phyloP scores from a whole-genome alignment of 2,797 vertebrate genomes.

The Rhinogobio ventralis region DNA sequence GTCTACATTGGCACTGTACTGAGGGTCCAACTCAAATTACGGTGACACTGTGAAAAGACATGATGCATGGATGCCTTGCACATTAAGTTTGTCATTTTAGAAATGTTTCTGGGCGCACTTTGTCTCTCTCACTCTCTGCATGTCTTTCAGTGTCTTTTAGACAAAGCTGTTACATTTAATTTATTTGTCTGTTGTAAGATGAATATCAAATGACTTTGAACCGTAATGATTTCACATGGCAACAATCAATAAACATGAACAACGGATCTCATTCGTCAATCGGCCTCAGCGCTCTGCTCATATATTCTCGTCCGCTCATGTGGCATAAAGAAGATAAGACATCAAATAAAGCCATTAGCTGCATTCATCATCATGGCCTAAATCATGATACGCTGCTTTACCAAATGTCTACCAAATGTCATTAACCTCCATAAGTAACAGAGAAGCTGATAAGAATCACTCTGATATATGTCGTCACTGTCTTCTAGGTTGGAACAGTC shows the following conservation, averaged over 20 bases:
- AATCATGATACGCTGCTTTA: conserved; percentile 39
- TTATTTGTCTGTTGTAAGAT: conserved; percentile 36
- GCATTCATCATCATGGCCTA: conserved; percentile 51
- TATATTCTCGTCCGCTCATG: conserved; percentile 44
- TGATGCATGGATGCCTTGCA: not conserved
- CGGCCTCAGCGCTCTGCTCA: conserved; percentile 30
- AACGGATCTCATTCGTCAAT: conserved; percentile 50
- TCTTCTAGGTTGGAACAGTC: conserved; percentile 20
- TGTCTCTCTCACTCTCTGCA: not conserved
- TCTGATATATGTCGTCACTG: conserved; percentile 22
- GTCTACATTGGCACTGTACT: not conserved
- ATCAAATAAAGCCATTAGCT: conserved; percentile 50
- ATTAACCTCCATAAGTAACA: conserved; percentile 52
- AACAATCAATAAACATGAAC: conserved; percentile 54
- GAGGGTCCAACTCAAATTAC: not conserved
- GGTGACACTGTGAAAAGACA: not conserved
- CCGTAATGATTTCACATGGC: conserved; percentile 44
- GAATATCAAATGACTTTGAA: conserved; percentile 44
- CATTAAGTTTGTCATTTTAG: conserved; percentile 33
- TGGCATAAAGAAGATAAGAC: conserved; percentile 46
- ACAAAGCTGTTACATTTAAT: conserved; percentile 44
- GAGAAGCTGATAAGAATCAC: conserved; percentile 38
- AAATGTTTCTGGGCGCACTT: not conserved
- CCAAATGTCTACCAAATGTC: conserved; percentile 51
- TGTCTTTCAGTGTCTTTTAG: conserved; percentile 29